These are phyloP conservation scores for Sander vitreus DNA, from an alignment of 2,113 vertebrate genomes.

Conservation along the genomic window DNA sequence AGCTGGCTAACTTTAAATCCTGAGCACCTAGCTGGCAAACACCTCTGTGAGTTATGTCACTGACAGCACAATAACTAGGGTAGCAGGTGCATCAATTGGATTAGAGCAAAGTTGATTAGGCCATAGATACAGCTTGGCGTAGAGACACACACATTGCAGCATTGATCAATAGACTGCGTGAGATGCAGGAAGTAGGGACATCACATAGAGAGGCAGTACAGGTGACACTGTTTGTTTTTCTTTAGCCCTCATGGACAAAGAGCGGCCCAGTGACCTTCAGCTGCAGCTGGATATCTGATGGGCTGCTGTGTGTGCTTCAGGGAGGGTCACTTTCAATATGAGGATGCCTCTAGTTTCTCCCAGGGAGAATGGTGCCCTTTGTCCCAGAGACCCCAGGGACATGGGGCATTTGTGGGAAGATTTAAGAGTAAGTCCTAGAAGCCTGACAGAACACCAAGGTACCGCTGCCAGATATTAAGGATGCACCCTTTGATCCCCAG, in stretches of 20 bases:
- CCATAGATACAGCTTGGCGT: neutral
- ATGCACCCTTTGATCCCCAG: conserved; percentile 39
- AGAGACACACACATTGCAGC: neutral
- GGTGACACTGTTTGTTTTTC: conserved; percentile 71
- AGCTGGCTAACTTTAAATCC: conserved; percentile 5
- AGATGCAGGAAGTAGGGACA: conserved; percentile 11
- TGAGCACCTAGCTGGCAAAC: neutral
- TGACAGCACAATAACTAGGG: conserved; percentile 16
- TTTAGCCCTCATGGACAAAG: conserved; percentile 46
- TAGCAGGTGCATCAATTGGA: conserved; percentile 25
- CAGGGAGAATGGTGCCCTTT: conserved; percentile 69
- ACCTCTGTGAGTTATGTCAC: conserved; percentile 25
- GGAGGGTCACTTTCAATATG: conserved; percentile 49
- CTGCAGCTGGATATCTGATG: conserved; percentile 71
- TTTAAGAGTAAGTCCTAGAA: conserved; percentile 30
- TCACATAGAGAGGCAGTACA: conserved; percentile 15
- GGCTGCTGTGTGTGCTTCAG: conserved; percentile 33
- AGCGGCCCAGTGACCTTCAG: conserved; percentile 59
- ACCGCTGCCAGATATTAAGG: conserved; percentile 35
- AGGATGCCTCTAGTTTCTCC: conserved; percentile 71
- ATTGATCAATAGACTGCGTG: neutral
- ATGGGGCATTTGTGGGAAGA: conserved; percentile 40
- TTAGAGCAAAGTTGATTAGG: conserved; percentile 5
- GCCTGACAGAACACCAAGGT: conserved; percentile 34
- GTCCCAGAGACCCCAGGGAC: conserved; percentile 53